Evolutionary conservation across 1,140 invertebrate genomes (phyloP).

Genomic region (Dinothrombium tinctorium): DNA sequence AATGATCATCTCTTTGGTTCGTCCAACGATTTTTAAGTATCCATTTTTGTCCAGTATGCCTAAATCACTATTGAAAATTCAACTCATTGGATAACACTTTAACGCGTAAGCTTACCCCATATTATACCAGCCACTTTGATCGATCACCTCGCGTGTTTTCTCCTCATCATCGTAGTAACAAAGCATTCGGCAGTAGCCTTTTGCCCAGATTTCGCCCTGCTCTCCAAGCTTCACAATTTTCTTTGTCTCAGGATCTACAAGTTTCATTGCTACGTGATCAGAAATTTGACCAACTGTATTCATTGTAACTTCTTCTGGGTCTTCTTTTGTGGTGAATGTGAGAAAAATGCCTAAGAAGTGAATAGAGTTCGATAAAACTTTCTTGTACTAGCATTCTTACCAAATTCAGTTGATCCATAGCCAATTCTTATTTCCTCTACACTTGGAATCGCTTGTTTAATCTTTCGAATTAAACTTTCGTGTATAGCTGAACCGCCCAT

Average conservation of each 20-base stretch:
- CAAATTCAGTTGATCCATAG: conserved; percentile 10
- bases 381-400: too few relatives aligned
- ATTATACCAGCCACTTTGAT: conserved; percentile 19
- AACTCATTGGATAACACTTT: not conserved
- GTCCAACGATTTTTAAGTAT: conserved; percentile 49
- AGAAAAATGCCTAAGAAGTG: conserved; percentile 4
- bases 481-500: conserved; percentile 6
- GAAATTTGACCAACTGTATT: conserved; percentile 50
- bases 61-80: conserved; percentile 35
- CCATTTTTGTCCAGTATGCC: conserved; percentile 46
- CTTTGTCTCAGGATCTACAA: conserved; percentile 40
- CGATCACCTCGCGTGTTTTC: conserved; percentile 47
- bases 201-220: conserved; percentile 45
- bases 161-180: conserved; percentile 58
- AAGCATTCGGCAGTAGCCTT: conserved; percentile 37
- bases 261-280: conserved; percentile 50
- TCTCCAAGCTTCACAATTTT: conserved; percentile 42
- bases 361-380: too few relatives aligned
- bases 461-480: conserved; percentile 1
- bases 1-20: conserved; percentile 25
- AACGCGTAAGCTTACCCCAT: not conserved
- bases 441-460: conserved; percentile 1
- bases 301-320: conserved; percentile 15
- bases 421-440: conserved; percentile 9
- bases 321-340: not conserved